Conservation (phyloP, 23 tunicate genomes). For the Halocynthia roretzi region DNA sequence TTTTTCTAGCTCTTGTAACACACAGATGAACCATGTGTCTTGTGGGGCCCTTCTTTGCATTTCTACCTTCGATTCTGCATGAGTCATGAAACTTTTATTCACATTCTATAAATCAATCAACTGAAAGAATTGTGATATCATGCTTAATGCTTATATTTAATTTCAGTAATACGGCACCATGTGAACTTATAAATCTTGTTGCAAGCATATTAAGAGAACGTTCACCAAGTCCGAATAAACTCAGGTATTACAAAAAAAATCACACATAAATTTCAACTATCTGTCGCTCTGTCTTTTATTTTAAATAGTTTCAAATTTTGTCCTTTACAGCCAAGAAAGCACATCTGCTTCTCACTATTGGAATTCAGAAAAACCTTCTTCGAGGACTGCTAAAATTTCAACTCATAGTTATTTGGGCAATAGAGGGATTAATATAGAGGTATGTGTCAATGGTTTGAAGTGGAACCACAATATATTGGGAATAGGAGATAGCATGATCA, state of each 20-base stretch:
- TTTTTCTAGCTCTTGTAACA: too few relatives aligned
- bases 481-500: background rate
- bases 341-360: too few relatives aligned
- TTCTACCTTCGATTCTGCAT: too few relatives aligned
- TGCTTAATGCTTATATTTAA: background rate
- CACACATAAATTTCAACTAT: background rate
- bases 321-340: too few relatives aligned
- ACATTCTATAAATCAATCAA: too few relatives aligned
- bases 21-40: background rate
- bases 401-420: slow-evolving; percentile 24
- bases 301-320: too few relatives aligned
- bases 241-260: background rate
- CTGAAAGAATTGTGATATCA: too few relatives aligned
- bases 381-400: slow-evolving; percentile 1
- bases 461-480: background rate
- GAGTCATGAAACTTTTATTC: too few relatives aligned
- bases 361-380: background rate
- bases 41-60: too few relatives aligned
- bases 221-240: slow-evolving; percentile 12
- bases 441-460: background rate
- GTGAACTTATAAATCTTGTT: slow-evolving; percentile 50
- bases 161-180: background rate
- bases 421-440: slow-evolving; percentile 14
- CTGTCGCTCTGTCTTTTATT: background rate
- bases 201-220: slow-evolving; percentile 63